Evolutionary conservation across 1,140 invertebrate genomes (phyloP).

Genomic region (Prorops nasuta): DNA sequence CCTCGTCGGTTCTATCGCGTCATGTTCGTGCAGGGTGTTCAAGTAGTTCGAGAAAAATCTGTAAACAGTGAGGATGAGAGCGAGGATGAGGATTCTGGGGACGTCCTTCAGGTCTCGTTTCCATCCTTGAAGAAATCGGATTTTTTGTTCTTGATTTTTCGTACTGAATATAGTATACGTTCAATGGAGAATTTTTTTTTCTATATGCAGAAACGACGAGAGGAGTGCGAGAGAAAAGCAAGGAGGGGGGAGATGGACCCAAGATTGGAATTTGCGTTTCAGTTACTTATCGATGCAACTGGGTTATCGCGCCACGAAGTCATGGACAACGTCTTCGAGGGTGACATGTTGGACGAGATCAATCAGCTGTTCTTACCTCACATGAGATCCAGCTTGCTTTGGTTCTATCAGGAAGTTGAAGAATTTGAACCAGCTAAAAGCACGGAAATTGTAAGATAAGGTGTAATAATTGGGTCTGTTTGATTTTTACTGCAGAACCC

Average conservation of each 20-base stretch:
- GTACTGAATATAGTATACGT: too few relatives aligned
- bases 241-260: slow-evolving; percentile 86
- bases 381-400: slow-evolving; percentile 83
- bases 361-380: slow-evolving; percentile 84
- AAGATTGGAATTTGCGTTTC: slow-evolving; percentile 83
- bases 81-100: slow-evolving; percentile 44
- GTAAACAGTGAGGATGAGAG: slow-evolving; percentile 42
- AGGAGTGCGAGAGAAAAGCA: slow-evolving; percentile 88
- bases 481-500: slow-evolving; percentile 10
- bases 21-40: slow-evolving; percentile 51
- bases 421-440: slow-evolving; percentile 62
- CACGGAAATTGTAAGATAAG: slow-evolving; percentile 49
- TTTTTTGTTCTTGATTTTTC: neutral
- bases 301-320: slow-evolving; percentile 75
- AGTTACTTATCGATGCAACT: slow-evolving; percentile 79
- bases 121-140: neutral
- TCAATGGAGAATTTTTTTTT: neutral
- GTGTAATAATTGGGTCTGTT: neutral
- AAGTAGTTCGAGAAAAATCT: slow-evolving; percentile 28
- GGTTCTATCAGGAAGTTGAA: slow-evolving; percentile 88
- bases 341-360: slow-evolving; percentile 85
- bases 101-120: slow-evolving; percentile 43
- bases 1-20: neutral
- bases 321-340: slow-evolving; percentile 86
- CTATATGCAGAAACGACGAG: slow-evolving; percentile 68